phyloP scores from a whole-genome alignment of 2,113 vertebrate genomes.

The Nothobranchius furzeri region DNA sequence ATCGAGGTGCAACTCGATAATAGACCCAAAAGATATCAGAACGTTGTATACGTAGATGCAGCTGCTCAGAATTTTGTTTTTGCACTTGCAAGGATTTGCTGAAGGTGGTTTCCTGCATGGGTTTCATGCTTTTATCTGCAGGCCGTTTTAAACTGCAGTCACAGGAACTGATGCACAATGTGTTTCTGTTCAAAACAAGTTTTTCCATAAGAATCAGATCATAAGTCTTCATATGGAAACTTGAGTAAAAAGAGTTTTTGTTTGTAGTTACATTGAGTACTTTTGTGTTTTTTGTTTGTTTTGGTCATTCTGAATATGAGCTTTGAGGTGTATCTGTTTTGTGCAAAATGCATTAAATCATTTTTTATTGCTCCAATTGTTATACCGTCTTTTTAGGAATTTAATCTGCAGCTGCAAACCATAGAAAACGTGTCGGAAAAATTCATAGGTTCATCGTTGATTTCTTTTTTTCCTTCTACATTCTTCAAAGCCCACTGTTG shows the following conservation, averaged over 20 bases:
- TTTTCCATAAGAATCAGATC: neutral
- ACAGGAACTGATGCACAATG: constrained; percentile 7
- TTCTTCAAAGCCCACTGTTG: constrained; percentile 12
- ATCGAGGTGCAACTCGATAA: constrained; percentile 41
- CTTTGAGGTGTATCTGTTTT: neutral
- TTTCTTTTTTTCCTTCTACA: neutral
- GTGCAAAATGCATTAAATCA: neutral
- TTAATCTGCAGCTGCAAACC: neutral
- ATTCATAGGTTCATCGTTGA: neutral
- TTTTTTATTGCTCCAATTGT: neutral
- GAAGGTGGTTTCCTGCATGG: neutral
- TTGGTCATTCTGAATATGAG: neutral
- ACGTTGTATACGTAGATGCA: neutral
- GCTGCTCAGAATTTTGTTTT: neutral
- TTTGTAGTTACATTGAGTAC: neutral
- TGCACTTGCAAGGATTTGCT: neutral
- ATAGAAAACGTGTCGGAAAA: neutral
- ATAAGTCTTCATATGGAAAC: neutral
- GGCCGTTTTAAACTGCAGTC: neutral
- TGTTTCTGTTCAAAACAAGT: neutral
- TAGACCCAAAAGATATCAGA: neutral
- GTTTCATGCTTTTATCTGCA: constrained; percentile 3
- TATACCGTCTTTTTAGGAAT: neutral
- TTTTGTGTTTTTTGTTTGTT: neutral
- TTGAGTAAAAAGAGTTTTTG: neutral